Evolutionary conservation across 2,888 invertebrate species (phyloP), one percentile per base, ranked within the genome.

Genomic region (Lydus trimaculatus): DNA sequence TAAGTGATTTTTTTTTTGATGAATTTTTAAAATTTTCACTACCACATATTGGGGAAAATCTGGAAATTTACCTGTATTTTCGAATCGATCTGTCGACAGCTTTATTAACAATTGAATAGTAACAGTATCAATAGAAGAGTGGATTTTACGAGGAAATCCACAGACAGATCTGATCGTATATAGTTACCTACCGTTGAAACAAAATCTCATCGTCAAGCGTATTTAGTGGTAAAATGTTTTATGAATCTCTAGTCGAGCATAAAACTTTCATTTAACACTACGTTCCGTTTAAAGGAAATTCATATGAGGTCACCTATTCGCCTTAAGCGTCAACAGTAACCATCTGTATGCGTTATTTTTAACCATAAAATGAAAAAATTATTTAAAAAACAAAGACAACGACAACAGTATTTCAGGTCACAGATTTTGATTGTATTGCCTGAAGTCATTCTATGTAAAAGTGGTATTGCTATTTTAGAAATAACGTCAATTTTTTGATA

Each of bases 161-260:
- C 17, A 61, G 60, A 31, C 31, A 67, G 56, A 62, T 56, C 58
- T 25, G 61, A 23, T 48, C 62, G 69, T 69, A n/a, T 69, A 63
- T 56, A n/a, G 39, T 63, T 68, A n/a, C n/a, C n/a, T n/a, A n/a
- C n/a, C n/a, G n/a, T n/a, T n/a, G 61, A 68, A 68, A 64, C 52
- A 65, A 60, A 65, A 69, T 69, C 66, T 63, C 65, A 66, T 65
- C 63, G 63, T 43, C 43, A 74, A 72, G n/a, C 73, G 69, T 73
- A 71, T 73, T 75, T 72, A 70, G 74, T 75, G 68, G 73, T 76
- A 72, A 74, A 75, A 73, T 73, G 75, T 73, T 77, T 75, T 75
- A 74, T 73, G 77, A 72, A 75, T 74, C 68, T 74, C 73, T 67
- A 71, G 70, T 70, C 71, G 62, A 71, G 69, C 68, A 73, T 77